Conservation (phyloP, 2,888 invertebrate genomes). For the Ophioninae sp. region DNA sequence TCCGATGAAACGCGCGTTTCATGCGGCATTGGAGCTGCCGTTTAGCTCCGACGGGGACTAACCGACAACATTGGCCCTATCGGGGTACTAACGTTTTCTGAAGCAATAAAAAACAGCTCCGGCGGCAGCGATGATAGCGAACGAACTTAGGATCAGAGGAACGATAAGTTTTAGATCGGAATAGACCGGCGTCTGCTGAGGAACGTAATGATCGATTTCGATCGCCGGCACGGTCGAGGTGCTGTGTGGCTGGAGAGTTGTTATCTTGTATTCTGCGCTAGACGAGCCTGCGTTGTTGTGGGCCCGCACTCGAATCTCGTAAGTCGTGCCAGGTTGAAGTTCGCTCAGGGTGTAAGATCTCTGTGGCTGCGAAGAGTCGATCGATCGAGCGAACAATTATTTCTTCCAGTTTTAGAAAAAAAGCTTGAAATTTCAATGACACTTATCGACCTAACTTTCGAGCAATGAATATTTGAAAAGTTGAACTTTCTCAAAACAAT, state of each 20-base stretch:
- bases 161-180: slow-evolving; percentile 79
- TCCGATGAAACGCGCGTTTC: too few relatives aligned
- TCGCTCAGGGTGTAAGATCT: slow-evolving; percentile 91
- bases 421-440: too few relatives aligned
- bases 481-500: too few relatives aligned
- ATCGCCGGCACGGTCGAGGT: slow-evolving; percentile 84
- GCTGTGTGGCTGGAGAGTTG: slow-evolving; percentile 89
- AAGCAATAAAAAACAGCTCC: slow-evolving; percentile 80
- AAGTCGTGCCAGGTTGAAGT: slow-evolving; percentile 85
- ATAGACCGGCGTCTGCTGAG: slow-evolving; percentile 77
- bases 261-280: slow-evolving; percentile 91
- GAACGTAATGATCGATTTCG: slow-evolving; percentile 78
- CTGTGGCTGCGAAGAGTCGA: slow-evolving; percentile 81
- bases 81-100: slow-evolving; percentile 76
- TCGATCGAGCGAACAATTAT: neutral
- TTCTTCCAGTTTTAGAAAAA: neutral
- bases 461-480: too few relatives aligned
- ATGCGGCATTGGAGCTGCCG: too few relatives aligned
- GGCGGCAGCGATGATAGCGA: slow-evolving; percentile 78
- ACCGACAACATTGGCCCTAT: too few relatives aligned
- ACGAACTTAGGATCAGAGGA: slow-evolving; percentile 78
- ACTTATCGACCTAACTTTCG: too few relatives aligned
- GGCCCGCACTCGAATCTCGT: slow-evolving; percentile 83
- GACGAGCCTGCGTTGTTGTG: slow-evolving; percentile 94
- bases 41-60: too few relatives aligned